Evolutionary conservation across 2,888 invertebrate genomes (phyloP), one percentile per base, ranked within the genome.

Genomic region (Drosophila multiciliata): DNA sequence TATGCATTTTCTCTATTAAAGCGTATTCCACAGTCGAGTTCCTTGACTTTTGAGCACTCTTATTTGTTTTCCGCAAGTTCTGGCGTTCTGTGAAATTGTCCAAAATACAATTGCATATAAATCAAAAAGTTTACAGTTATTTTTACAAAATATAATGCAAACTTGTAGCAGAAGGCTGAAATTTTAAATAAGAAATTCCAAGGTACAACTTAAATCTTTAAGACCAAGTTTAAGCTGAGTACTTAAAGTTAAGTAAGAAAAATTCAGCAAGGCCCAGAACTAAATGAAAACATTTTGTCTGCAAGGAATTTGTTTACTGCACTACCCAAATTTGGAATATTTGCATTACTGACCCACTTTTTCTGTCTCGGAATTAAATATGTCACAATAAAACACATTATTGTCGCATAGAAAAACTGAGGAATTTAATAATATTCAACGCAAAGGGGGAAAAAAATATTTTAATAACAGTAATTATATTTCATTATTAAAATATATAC

Each of bases 71-170:
- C 50, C 26, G 3, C 70, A 78, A 83, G 74, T 84, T 87, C 84
- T 73, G 33, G 45, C 67, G 48, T 73, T 68, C 70, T 82, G 49
- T 57, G 57, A 83, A 81, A 74, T 83, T 79, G 72, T 67, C 53
- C 49, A 77, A 80, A 84, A 73, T 76, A 87, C 84, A 84, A 71
- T 76, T 84, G 69, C 73, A 73, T 79, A 85, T 77, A 89, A 85
- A 85, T 77, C 71, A 73, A 38, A 77, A 87, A 84, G 77, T 89
- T 79, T 79, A 33, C 55, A 67, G 57, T 69, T 75, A 65, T 74
- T 69, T 48, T 20, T 42, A 4, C 3, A 26, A 66, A 66, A 68
- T 66, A 61, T 55, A 68, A 81, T 79, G 82, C 69, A 81, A 89
- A 75, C 87, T 50, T 54, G 35, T 57, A 62, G 52, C 65, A 61